Percentiles rank a stretch among this genome's conserved stretches.
phyloP scores from a whole-genome alignment of 2,888 invertebrate genomes.

The Tetanocera ferruginea region DNA sequence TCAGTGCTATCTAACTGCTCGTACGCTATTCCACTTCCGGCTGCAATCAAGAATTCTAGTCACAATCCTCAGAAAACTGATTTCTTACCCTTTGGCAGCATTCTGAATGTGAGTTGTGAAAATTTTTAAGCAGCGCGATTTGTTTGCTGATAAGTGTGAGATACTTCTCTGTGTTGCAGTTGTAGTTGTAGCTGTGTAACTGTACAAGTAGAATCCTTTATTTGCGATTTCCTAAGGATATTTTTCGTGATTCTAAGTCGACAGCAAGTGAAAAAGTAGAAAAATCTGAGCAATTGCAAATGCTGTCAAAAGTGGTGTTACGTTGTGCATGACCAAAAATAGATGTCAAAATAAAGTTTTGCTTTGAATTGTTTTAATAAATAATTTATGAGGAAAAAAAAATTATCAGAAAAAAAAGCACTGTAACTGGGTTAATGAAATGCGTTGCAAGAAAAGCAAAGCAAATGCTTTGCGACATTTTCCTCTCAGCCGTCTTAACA shows the following conservation, averaged over 20 bases:
- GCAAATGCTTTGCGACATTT: neutral
- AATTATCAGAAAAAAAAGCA: neutral
- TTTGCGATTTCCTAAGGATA: slow-evolving; percentile 18
- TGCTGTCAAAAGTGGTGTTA: neutral
- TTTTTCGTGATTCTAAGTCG: slow-evolving; percentile 13
- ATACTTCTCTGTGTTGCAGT: neutral
- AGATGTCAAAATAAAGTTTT: neutral
- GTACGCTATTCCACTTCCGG: neutral
- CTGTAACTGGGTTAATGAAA: slow-evolving; percentile 30
- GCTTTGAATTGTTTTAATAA: neutral
- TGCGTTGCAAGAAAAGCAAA: neutral
- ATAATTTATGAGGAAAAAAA: neutral
- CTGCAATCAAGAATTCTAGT: slow-evolving; percentile 34
- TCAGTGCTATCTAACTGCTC: neutral
- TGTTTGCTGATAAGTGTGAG: slow-evolving; percentile 23
- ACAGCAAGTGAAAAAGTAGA: neutral
- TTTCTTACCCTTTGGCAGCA: slow-evolving; percentile 29
- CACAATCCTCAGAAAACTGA: slow-evolving; percentile 30
- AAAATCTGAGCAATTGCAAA: slow-evolving; percentile 7
- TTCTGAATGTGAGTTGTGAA: neutral
- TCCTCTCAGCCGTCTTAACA: neutral
- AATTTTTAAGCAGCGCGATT: slow-evolving; percentile 22
- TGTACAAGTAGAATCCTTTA: neutral
- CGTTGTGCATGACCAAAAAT: neutral
- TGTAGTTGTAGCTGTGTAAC: neutral